Evolutionary conservation across 53 echinoderm and acorn worm genomes (phyloP).

Genomic region (Crossaster papposus): DNA sequence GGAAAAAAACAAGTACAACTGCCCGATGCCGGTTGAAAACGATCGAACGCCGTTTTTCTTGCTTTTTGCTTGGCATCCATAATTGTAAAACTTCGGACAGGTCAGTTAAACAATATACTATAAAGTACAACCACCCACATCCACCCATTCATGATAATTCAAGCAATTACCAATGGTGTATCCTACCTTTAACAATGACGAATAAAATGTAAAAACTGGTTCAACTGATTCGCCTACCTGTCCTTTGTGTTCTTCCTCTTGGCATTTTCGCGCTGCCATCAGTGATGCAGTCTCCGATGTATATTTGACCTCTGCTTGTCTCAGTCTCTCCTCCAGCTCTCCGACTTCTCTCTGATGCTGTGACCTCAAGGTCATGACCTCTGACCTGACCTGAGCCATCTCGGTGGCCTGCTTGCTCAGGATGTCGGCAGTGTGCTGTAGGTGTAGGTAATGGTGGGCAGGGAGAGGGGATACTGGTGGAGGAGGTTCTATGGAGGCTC

Average conservation of each 20-base stretch:
- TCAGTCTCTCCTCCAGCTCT: constrained; percentile 56
- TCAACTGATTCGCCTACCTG: constrained; percentile 8
- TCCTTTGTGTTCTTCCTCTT: constrained; percentile 39
- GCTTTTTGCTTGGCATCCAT: no score
- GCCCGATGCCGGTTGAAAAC: no score
- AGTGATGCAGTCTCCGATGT: constrained; percentile 38
- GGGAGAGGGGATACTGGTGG: constrained; percentile 13
- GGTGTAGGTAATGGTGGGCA: constrained; percentile 64
- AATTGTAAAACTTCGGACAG: no score
- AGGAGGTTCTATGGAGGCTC: not conserved
- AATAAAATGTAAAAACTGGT: no score
- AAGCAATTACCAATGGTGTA: no score
- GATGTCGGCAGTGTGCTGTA: constrained; percentile 80
- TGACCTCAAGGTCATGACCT: constrained; percentile 55
- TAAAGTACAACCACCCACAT: no score
- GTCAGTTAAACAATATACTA: no score
- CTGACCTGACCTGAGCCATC: constrained; percentile 81
- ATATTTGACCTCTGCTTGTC: constrained; percentile 40
- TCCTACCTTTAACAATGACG: no score
- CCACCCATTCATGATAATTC: no score
- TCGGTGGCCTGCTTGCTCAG: constrained; percentile 89
- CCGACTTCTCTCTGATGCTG: constrained; percentile 36
- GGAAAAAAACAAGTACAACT: no score
- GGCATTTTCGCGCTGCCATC: not conserved
- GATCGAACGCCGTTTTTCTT: no score